phyloP scores from a whole-genome alignment of 2,888 invertebrate species.

The Tupiocoris notatus region DNA sequence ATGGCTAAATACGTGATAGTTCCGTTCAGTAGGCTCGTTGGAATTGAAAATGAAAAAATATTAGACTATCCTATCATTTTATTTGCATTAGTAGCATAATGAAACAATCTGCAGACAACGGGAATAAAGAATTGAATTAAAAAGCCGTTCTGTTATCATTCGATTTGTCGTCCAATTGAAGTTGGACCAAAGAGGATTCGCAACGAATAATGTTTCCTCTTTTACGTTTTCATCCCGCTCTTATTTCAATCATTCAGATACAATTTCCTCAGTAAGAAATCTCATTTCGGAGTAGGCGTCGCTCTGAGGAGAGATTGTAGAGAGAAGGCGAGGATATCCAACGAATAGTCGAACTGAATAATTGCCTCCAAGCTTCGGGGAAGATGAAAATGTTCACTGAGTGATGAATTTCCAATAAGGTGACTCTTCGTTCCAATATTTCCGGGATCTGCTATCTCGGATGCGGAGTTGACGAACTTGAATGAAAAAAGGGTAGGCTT shows the following conservation, averaged over 20 bases:
- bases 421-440: slow-evolving; percentile 20
- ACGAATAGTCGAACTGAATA: slow-evolving; percentile 34
- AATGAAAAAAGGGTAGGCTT: slow-evolving; percentile 14
- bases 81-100: too few species aligned
- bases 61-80: too few species aligned
- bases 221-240: neutral
- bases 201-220: neutral
- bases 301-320: neutral
- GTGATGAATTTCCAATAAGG: slow-evolving; percentile 41
- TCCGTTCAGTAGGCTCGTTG: too few species aligned
- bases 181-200: neutral
- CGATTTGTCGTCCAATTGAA: slow-evolving; percentile 12
- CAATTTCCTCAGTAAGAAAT: slow-evolving; percentile 28
- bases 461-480: neutral
- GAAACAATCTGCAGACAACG: slow-evolving; percentile 19
- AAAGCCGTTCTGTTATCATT: slow-evolving; percentile 24
- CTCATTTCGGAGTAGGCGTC: slow-evolving; percentile 13
- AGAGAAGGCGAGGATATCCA: slow-evolving; percentile 13
- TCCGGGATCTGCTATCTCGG: slow-evolving; percentile 24
- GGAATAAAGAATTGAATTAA: slow-evolving; percentile 25
- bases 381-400: slow-evolving; percentile 36
- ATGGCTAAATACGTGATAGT: too few species aligned
- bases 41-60: too few species aligned
- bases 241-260: slow-evolving; percentile 33
- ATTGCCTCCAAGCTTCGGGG: slow-evolving; percentile 1